Percentiles rank a stretch among this genome's conserved stretches.
Evolutionary conservation across 2,888 invertebrate genomes (phyloP).

Genomic region (Lathronympha strigana): DNA sequence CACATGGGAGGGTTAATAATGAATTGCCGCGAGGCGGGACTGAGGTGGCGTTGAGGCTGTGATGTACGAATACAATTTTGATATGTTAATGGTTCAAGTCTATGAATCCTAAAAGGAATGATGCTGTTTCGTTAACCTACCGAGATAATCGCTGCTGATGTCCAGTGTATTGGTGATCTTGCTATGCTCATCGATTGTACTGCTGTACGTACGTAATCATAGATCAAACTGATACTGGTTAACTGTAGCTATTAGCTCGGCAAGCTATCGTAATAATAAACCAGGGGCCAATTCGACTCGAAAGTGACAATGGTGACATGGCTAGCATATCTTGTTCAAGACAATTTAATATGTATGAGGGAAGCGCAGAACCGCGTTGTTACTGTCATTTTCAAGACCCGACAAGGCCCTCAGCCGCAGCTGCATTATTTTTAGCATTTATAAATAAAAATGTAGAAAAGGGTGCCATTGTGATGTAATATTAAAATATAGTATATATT

Average conservation of each 20-base stretch:
- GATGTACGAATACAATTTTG: neutral
- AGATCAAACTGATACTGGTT: neutral
- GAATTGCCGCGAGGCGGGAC: neutral
- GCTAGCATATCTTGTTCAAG: neutral
- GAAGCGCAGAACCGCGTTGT: neutral
- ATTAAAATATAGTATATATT: no score
- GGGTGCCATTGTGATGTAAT: conserved; percentile 7
- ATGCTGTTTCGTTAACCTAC: neutral
- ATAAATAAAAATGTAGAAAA: neutral
- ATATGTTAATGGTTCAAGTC: neutral
- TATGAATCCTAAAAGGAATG: neutral
- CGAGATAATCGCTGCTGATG: neutral
- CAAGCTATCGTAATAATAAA: neutral
- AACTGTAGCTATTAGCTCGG: neutral
- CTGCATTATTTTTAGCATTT: conserved; percentile 1
- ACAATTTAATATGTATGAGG: neutral
- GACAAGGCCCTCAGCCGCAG: neutral
- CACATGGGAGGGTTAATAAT: neutral
- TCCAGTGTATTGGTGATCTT: neutral
- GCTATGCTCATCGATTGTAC: no score
- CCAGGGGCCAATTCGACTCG: conserved; percentile 3
- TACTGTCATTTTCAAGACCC: neutral
- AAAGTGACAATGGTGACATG: neutral
- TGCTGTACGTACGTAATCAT: neutral
- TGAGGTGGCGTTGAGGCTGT: conserved; percentile 7